Evolutionary conservation across 2,113 vertebrate species (phyloP), one percentile per base, ranked within the genome.

Genomic region (Sinosuthora webbiana): DNA sequence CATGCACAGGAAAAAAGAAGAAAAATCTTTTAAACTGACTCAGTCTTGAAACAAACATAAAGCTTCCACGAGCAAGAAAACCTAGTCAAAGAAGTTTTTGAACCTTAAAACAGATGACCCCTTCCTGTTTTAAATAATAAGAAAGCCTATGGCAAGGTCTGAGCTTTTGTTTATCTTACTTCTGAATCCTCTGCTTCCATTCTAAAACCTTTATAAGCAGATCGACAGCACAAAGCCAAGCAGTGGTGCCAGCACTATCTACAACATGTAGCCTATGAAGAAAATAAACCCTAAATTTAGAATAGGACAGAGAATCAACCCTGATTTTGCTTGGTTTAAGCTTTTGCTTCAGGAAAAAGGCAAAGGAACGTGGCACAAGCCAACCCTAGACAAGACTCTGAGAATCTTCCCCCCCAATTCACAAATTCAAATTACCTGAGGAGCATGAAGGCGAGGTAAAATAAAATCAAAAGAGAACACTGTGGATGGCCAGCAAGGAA

Each of bases 221-320:
- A 79, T 28, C 22, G 92, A 30, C 50, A 89, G 35, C 74, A 82
- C 65, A 67, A 69, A 82, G 41, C 42, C 67, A 74, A 92, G 77
- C 4, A 68, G 30, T 18, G 24, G n/a, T 28, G 74, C 53, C 62
- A 93, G 39, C 42, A 37, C 42, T 63, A 0, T 10, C 65, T 76
- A 17, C 21, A 67, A 30, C 31, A 62, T 0, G 1, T 6, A 47
- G 57, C 28, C 17, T 37, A 64, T 18, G 30, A 76, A 65, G 70
- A 77, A 92, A 95, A 87, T 44, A 62, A 95, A 89, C 77, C 35
- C 45, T 50, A 10, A 59, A 80, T 96, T 93, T 63, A 94, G 64
- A 41, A 17, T 45, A 9, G 33, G 59, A 83, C 47, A 79, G 57
- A 76, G 25, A 6, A 44, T 68, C 52, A 90, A 25, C 37, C 60